Evolutionary conservation across 1,140 invertebrate genomes (phyloP), one percentile per base, ranked within the genome.

Genomic region (Latrodectus geometricus): DNA sequence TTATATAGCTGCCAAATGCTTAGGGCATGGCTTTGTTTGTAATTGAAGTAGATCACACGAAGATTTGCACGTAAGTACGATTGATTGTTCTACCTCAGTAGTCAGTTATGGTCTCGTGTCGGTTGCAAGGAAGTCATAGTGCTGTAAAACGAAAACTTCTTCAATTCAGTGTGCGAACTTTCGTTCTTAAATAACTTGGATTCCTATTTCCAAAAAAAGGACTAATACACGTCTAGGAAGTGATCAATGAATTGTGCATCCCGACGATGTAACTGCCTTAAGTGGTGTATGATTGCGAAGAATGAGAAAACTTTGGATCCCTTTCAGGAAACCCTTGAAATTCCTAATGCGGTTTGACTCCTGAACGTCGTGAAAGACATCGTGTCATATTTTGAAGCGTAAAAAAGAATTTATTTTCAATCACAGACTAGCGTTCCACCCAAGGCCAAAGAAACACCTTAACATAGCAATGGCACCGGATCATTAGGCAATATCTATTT

Each of bases 1-100:
- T 84, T 77, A 9, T 78, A 84, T 86, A 86, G 83, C 83, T 86
- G 83, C 83, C 83, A 70, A 78, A 86, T 52, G 52, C 83, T 86
- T 50, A 52, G 75, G 66, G 65, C 75, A 66, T 56, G 65, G 21
- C 21, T n/a, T n/a, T 65, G 54, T 77, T 77, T 74, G 61, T 83
- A 50, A 17, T 61, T 8, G 17, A 61, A 17, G 54, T 61, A 17
- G 54, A 73, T 73, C 70, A 73, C 70, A 73, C 48, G 14, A 61
- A 73, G 35, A 48, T 49, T 73, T 35, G 48, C 4, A 73, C 8
- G 49, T 20, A 72, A 81, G 66, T 48, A 35, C 35, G 35, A 35
- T 20, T 69, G 68, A 20, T 69, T 69, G n/a, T 69, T 20, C 21
- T 11, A 11, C 68, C 20, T 12, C 15, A 69, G 68, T 69, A 15